A percentile compares a stretch with the other conserved stretches of the same genome.
These are phyloP conservation scores for Gyrodactylus bullatarudis DNA, from an alignment of 1,140 invertebrate species.

Conservation along the genomic window DNA sequence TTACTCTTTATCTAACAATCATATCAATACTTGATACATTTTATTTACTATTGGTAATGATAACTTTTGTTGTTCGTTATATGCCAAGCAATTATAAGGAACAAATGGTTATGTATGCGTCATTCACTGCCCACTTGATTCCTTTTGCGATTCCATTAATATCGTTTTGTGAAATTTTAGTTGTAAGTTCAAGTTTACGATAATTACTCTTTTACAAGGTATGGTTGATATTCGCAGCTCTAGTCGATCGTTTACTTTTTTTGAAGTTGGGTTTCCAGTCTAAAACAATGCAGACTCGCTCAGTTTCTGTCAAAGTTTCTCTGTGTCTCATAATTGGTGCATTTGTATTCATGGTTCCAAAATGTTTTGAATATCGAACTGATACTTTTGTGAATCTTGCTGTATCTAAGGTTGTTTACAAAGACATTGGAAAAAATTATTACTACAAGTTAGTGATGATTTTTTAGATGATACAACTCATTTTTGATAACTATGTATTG, in stretches of 20 bases:
- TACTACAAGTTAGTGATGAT: not conserved
- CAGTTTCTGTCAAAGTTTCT: not conserved
- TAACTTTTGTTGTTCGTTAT: not conserved
- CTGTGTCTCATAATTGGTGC: not conserved
- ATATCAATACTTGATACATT: not conserved
- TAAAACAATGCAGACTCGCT: not conserved
- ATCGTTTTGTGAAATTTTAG: not conserved
- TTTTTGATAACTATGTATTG: not conserved
- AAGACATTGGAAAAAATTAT: not conserved
- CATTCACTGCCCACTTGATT: not conserved
- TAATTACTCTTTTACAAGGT: not conserved
- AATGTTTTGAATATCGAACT: not conserved
- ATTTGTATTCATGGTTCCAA: not conserved
- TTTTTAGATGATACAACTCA: not conserved
- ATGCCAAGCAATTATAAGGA: not conserved
- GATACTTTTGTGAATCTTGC: not conserved
- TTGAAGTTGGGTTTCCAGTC: slow-evolving; percentile 3
- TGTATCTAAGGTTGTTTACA: not conserved
- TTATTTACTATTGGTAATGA: not conserved
- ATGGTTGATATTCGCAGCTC: not conserved
- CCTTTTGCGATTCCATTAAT: not conserved
- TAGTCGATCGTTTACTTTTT: slow-evolving; percentile 2
- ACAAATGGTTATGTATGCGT: slow-evolving; percentile 2
- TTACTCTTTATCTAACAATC: not conserved
- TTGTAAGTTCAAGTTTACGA: not conserved